Base-by-base conservation (phyloP, 2,797 vertebrate species). In the Rhodeus uyekii region DNA sequence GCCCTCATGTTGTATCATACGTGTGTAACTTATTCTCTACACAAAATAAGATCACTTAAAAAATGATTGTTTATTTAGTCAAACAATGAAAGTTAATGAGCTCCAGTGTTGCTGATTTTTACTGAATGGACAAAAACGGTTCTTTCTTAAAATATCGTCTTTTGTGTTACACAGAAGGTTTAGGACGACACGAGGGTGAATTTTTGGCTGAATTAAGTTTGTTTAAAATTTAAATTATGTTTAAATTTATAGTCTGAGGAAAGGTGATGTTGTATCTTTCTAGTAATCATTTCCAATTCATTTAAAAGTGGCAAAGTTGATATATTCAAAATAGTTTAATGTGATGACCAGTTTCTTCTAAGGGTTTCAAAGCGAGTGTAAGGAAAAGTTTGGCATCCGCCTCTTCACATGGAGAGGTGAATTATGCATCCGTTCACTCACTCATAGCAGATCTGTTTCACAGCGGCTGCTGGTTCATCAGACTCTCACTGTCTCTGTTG, bases 381-480 rank as follows among this genome's bases (percentile, higher is more conserved):
- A 82, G 76, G 79, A 78, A 80, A 84, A 53, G 60, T 77, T 82
- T 64, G 71, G 50, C 71, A 50, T 82, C 55, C 65, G 78, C 84
- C 19, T 8, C 29, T 78, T 73, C 50, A 77, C 81, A 74, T 58
- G 68, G n/a, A 53, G 42, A 46, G 24, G 82, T 87, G 67, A 86
- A 87, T 87, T 80, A 87, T 87, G 84, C 84, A 87, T 80, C 63
- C 36, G 36, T 78, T 80, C 80, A 76, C 39, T 87, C 76, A 71
- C 78, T 81, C 77, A 64, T 29, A 68, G 71, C 82, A 78, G 86
- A 86, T 87, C 84, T 50, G 72, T 87, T 86, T 86, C 86, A 83
- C 76, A 69, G 78, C 13, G 4, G 19, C 44, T 4, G 19, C 74
- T 19, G 38, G 42, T 80, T 82, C 80, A 65, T 84, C 73, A 68